Conservation (phyloP, 2,113 vertebrate genomes). For the Fregetta grallaria region DNA sequence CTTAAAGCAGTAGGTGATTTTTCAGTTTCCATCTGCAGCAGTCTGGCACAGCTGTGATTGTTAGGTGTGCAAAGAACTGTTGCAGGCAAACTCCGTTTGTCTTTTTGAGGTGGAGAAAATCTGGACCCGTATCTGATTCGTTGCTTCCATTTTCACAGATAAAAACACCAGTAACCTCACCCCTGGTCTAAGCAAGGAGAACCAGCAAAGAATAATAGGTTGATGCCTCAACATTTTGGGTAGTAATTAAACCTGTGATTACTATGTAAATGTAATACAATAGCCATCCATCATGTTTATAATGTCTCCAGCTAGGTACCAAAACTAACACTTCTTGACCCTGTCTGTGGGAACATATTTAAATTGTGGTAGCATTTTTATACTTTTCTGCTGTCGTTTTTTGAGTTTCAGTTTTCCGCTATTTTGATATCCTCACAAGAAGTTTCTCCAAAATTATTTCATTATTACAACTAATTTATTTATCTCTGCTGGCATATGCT, state of each 20-base stretch:
- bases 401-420: not conserved
- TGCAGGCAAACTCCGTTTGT: not conserved
- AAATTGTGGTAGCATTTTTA: not conserved
- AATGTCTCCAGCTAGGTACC: not conserved
- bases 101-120: not conserved
- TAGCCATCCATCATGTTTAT: not conserved
- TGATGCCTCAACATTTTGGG: not conserved
- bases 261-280: not conserved
- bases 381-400: not conserved
- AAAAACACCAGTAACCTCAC: not conserved
- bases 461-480: not conserved
- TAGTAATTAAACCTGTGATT: not conserved
- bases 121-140: not conserved
- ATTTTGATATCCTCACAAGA: not conserved
- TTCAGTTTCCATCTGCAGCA: not conserved
- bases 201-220: not conserved
- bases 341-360: not conserved
- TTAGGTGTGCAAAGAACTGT: not conserved
- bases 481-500: not conserved
- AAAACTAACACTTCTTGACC: not conserved
- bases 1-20: not conserved
- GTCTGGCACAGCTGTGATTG: not conserved
- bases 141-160: not conserved
- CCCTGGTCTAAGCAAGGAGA: not conserved
- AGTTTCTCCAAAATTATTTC: not conserved